These are phyloP conservation scores for Scaptomyza caliginosa DNA, from an alignment of 2,888 invertebrate genomes.

Conservation along the genomic window DNA sequence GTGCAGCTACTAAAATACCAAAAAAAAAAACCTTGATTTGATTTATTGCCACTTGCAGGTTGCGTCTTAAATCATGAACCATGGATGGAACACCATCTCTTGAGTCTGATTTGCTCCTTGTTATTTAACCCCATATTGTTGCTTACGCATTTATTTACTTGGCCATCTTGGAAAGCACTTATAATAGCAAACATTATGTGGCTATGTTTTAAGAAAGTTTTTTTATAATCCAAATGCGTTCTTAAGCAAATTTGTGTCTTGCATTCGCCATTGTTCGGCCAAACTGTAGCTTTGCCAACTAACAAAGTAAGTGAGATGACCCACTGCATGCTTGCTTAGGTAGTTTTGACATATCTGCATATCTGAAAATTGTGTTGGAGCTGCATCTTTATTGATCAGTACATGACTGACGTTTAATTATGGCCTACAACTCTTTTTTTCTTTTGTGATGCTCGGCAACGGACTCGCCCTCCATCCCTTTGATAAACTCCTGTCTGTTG, in stretches of 20 bases:
- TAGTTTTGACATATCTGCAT: not conserved
- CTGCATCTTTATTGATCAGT: slow-evolving; percentile 27
- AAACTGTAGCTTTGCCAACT: not conserved
- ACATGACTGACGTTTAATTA: slow-evolving; percentile 62
- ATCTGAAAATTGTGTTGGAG: not conserved
- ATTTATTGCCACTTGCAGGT: slow-evolving; percentile 65
- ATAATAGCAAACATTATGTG: slow-evolving; percentile 48
- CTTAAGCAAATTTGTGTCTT: too few relatives aligned
- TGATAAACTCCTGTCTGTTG: slow-evolving; percentile 22
- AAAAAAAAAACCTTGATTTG: slow-evolving; percentile 68
- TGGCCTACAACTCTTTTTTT: slow-evolving; percentile 24
- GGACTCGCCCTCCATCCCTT: too few relatives aligned
- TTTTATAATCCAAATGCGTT: too few relatives aligned
- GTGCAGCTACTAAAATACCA: not conserved
- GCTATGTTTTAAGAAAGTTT: slow-evolving; percentile 37
- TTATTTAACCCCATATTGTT: slow-evolving; percentile 61
- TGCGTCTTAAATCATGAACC: slow-evolving; percentile 64
- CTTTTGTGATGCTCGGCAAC: slow-evolving; percentile 21
- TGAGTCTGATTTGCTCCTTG: slow-evolving; percentile 22
- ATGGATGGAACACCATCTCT: slow-evolving; percentile 6
- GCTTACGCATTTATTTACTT: slow-evolving; percentile 55
- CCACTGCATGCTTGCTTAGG: not conserved
- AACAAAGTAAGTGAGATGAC: not conserved
- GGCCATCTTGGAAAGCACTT: slow-evolving; percentile 18
- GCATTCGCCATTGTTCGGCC: slow-evolving; percentile 17